Evolutionary conservation across 2,888 invertebrate genomes (phyloP), one percentile per base, ranked within the genome.

Genomic region (Junonia oenone): DNA sequence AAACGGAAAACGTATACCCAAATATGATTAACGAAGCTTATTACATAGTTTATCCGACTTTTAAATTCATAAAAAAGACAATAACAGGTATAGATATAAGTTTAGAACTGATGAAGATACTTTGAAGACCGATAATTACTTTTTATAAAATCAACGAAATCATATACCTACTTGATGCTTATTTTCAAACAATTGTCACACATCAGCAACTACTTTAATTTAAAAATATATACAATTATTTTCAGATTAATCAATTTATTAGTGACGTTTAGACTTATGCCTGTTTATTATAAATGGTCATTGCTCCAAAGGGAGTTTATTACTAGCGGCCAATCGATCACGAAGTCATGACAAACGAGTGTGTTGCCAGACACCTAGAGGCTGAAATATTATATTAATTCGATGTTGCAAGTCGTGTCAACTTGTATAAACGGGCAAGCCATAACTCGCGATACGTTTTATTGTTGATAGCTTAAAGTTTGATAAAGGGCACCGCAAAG

Each of bases 271-370:
- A 19, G 37, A 52, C 46, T 29, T 37, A 31, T 55, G 51, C 55
- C 33, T 51, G 49, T 33, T 50, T 35, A 40, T 51, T 52, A 58
- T 52, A 59, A 63, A 61, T 47, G 54, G 48, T 13, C 38, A 57
- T 45, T 48, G 49, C 49, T 58, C 56, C 50, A 52, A 49, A 58
- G 54, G 57, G 51, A 56, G 56, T 61, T 55, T 59, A 58, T 52
- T 62, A 58, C 43, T 51, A 58, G 55, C 47, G 40, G 54, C 45
- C 61, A 63, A 60, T 62, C 59, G 58, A 63, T 63, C 61, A 63
- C 57, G 55, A 56, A 56, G 51, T 50, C 58, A 56, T 63, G 63
- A 63, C 57, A 58, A 63, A 63, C 56, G 62, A 60, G 53, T 54
- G 55, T 58, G 58, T 60, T 58, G 56, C 58, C 51, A 46, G 55